Base-by-base conservation (phyloP, 1,140 invertebrate species). In the Zaprionus capensis region DNA sequence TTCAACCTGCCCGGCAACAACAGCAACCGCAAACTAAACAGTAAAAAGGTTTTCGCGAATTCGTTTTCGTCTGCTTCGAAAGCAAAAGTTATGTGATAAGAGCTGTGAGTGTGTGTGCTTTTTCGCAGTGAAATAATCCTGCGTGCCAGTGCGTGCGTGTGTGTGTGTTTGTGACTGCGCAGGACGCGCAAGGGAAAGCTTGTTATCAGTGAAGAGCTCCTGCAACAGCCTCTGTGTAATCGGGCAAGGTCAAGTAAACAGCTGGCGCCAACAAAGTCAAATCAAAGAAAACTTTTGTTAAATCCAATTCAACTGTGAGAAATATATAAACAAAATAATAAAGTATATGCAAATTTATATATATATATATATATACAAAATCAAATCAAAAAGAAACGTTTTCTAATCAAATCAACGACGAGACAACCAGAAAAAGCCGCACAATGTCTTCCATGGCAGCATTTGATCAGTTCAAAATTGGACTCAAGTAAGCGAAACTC, bases 361-460 rank as follows among this genome's bases (percentile, higher is more conserved):
- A 31, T n/a, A 67, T 12, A 36, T 63, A 20, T 4, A 26, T 1
- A 1, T 31, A 31, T 61, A 57, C 28, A 46, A 46, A 31, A 20
- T 1, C 65, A 56, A 70, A 63, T 14, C 14, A 26, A 41, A 57
- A 1, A 15, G 20, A 36, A 26, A 22, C 36, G 56, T 53, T 76
- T 61, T 65, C 68, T 62, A 57, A 75, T 55, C 71, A 28, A 64
- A 58, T 57, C 53, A 22, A 51, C 65, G 65, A 57, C 58, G 17
- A 5, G 31, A 17, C 51, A 49, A 71, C 36, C 63, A 57, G 24
- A 20, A 71, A 62, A 28, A 57, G 46, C 38, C 44, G 28, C 70
- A 92, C 84, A 70, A 92, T 92, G 91, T 83, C 86, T 81, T 87
- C 91, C 63, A 91, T 92, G 91, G 83, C 91, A 64, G 84, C 91